Conservation (phyloP, 2,888 invertebrate genomes). For the Imbricaverruca yamaguchii region DNA sequence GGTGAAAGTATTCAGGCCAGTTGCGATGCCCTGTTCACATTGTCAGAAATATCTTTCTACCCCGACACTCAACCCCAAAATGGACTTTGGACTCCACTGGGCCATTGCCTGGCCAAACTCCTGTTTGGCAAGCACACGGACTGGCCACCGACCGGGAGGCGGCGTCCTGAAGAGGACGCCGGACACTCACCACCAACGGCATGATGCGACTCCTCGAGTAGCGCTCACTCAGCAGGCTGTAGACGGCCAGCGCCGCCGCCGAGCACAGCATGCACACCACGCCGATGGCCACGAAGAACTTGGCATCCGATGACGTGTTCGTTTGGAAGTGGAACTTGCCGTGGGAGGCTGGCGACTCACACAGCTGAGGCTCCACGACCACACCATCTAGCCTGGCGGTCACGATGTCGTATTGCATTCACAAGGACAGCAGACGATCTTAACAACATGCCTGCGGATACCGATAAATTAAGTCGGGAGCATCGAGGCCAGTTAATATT, state of each 20-base stretch:
- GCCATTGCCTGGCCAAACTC: too few relatives aligned
- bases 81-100: too few relatives aligned
- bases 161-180: too few relatives aligned
- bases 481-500: background rate
- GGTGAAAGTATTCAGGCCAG: too few relatives aligned
- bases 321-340: constrained; percentile 35
- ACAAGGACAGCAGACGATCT: background rate
- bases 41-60: too few relatives aligned
- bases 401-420: background rate
- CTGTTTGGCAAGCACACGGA: too few relatives aligned
- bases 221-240: constrained; percentile 34
- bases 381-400: constrained; percentile 34
- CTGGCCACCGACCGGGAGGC: too few relatives aligned
- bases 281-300: constrained; percentile 63
- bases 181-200: background rate
- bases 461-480: too few relatives aligned
- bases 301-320: constrained; percentile 51
- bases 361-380: background rate
- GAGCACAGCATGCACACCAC: constrained; percentile 57
- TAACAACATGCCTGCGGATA: background rate
- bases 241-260: constrained; percentile 42
- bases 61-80: too few relatives aligned
- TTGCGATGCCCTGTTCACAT: too few relatives aligned
- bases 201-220: background rate
- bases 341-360: constrained; percentile 1